Percentiles rank a stretch among this genome's conserved stretches.
phyloP scores from a whole-genome alignment of 2,888 invertebrate species.

The Pyrocoelia pectoralis region DNA sequence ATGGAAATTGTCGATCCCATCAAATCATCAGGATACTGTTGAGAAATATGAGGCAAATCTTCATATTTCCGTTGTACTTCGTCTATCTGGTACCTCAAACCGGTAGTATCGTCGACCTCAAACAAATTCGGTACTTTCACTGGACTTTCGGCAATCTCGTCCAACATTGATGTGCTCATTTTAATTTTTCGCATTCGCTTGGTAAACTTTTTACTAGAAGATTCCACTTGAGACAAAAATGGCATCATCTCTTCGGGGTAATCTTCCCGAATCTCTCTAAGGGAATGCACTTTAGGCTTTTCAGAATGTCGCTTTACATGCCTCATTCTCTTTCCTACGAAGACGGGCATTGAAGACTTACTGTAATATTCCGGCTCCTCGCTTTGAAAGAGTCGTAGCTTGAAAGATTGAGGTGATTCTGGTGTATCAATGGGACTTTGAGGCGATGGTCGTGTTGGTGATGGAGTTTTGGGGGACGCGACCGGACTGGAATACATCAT shows the following conservation, averaged over 20 bases:
- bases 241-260: not conserved
- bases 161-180: not conserved
- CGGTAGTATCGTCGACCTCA: not conserved
- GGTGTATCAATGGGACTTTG: conserved; percentile 2
- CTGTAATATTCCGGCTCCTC: conserved; percentile 1
- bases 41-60: not conserved
- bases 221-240: not conserved
- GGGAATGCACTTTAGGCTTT: not conserved
- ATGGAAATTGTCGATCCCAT: not conserved
- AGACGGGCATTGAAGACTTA: not conserved
- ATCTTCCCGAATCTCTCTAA: not conserved
- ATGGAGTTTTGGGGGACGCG: not conserved
- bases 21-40: conserved; percentile 12
- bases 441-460: not conserved
- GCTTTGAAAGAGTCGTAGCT: not conserved
- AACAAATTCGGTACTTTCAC: conserved; percentile 4
- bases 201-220: not conserved
- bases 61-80: not conserved
- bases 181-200: conserved; percentile 2
- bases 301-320: not conserved
- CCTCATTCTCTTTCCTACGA: not conserved
- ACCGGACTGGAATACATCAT: not conserved
- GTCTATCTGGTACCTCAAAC: not conserved
- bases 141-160: conserved; percentile 13
- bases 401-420: not conserved